Conservation (phyloP, 2,888 invertebrate species). For the Eutolmus rufibarbis region DNA sequence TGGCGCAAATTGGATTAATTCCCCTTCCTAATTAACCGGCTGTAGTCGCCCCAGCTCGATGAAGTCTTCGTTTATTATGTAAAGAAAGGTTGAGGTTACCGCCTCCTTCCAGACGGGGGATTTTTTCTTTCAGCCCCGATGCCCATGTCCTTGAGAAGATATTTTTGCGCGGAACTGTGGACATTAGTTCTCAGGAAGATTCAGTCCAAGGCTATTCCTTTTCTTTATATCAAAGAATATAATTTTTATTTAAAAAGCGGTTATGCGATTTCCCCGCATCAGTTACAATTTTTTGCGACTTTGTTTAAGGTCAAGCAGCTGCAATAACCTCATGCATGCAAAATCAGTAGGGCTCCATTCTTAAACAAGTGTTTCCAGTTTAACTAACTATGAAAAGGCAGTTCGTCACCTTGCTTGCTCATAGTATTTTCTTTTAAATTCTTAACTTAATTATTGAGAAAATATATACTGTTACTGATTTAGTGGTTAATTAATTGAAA, state of each 20-base stretch:
- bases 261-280: too few relatives aligned
- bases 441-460: too few relatives aligned
- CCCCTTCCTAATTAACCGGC: background rate
- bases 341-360: too few relatives aligned
- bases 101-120: background rate
- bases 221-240: background rate
- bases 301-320: too few relatives aligned
- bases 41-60: background rate
- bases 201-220: background rate
- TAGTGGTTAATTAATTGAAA: too few relatives aligned
- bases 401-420: too few relatives aligned
- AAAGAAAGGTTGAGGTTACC: slow-evolving; percentile 47
- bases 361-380: too few relatives aligned
- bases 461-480: too few relatives aligned
- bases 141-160: background rate
- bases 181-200: background rate
- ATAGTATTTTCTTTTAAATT: too few relatives aligned
- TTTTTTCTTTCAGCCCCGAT: background rate
- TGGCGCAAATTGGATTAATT: slow-evolving; percentile 10
- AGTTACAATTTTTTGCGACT: too few relatives aligned
- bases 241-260: background rate
- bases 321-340: too few relatives aligned
- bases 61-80: slow-evolving; percentile 38
- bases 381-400: too few relatives aligned
- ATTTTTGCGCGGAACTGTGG: background rate